Base-by-base conservation (phyloP, 2,113 vertebrate species). In the Montifringilla adamsi region DNA sequence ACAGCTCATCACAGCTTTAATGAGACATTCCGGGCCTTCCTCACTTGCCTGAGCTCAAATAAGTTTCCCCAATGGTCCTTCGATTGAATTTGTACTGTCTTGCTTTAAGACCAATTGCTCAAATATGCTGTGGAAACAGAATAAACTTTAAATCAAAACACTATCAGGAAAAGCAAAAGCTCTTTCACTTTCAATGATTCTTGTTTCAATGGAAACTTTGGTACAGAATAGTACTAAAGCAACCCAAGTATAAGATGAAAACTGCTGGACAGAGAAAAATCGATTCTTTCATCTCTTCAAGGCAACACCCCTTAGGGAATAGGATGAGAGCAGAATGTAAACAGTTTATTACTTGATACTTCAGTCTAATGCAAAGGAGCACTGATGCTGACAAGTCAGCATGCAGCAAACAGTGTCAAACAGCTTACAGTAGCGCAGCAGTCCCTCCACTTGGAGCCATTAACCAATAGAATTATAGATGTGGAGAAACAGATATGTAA, bases 391-490 rank as follows among this genome's bases (percentile, higher is more conserved):
- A 87, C 87, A 84, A 92, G 63, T 16, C 23, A 67, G 67, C 78
- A 72, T 1, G 24, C 80, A 87, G 41, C 21, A 62, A 95, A 81
- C 93, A 64, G 79, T 75, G 76, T 43, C 39, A 75, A 68, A 53
- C 30, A 89, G 43, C 63, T 95, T 91, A 83, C 12, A 72, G 39
- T 44, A 72, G 84, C 41, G 62, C 77, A 93, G 80, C 30, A 92
- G 72, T 67, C 70, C 90, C 92, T 93, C 49, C 63, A 70, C 80
- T 90, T 86, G 82, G 77, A 96, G 90, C 89, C 43, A 76, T 62
- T 94, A 91, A 68, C 31, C 20, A 27, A 75, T 18, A 80, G 12
- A 92, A 89, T 94, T 70, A 91, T 4, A 90, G 84, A 92, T 67
- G 35, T 76, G 55, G 77, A 95, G 64, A 68, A 79, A 50, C 6